Evolutionary conservation across 1,140 invertebrate species (phyloP), one percentile per base, ranked within the genome.

Genomic region (Archegozetes longisetosus): DNA sequence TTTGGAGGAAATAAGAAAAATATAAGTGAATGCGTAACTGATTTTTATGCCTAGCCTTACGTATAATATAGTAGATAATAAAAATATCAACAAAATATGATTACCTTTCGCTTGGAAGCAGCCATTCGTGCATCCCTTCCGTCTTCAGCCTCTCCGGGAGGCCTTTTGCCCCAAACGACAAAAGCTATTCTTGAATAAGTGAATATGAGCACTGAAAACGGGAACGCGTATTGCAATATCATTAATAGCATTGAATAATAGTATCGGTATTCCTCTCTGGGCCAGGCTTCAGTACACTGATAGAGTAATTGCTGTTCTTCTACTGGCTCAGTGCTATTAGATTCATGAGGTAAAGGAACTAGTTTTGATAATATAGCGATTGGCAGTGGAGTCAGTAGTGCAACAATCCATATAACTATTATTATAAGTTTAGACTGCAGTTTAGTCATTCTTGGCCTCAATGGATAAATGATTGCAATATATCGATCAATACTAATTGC

Each of bases 61-160:
- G 6, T 40, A 9, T 40, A 17, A 40, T 9, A 40, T 40, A 40
- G 17, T 40, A 40, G 17, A 9, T 3, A 47, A 20, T 55, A 2
- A 28, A n/a, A 25, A 20, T 2, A 22, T 28, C n/a, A 47, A 55
- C 20, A 17, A 57, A 3, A 20, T 47, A 1, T 6, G 17, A 67
- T 71, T 77, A 92, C 88, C 84, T 92, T 93, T 74, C 83, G 78
- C 70, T 92, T 92, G 0, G 86, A 88, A 60, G 81, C 79, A 1
- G 85, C 85, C 75, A 92, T 84, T 53, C 86, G 75, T 64, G 81
- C 79, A 72, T 92, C 86, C 46, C 88, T 71, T 17, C 77, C 77
- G 64, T 84, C 82, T 69, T 90, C 81, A 0, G 87, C 86, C 71
- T 91, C 87, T 0, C 87, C 88, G 0, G 86, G 88, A 1, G 84